These are phyloP conservation scores for Gephyroberyx darwinii DNA, from an alignment of 2,797 vertebrate genomes.

Conservation along the genomic window DNA sequence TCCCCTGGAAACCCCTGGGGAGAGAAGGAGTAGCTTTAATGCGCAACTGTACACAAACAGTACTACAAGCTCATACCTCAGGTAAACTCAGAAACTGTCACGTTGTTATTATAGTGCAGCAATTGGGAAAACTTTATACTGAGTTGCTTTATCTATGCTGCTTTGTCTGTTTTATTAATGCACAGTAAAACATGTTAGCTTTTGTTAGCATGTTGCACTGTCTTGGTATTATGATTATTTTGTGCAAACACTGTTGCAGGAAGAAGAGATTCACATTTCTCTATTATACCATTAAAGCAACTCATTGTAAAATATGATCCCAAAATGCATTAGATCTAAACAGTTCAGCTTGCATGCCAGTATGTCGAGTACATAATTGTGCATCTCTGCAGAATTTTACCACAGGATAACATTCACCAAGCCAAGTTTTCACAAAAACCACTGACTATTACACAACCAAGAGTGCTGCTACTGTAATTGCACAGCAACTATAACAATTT, in stretches of 20 bases:
- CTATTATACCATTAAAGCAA: neutral
- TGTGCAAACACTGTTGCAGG: neutral
- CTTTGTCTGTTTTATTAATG: neutral
- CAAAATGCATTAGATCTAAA: neutral
- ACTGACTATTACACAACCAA: constrained; percentile 29
- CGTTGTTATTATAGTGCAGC: neutral
- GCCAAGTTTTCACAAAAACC: constrained; percentile 32
- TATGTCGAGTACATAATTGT: neutral
- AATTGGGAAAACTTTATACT: neutral
- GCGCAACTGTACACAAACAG: constrained; percentile 24
- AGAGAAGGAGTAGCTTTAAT: constrained; percentile 61
- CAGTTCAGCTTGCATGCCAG: neutral
- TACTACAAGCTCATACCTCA: constrained; percentile 13
- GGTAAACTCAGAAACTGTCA: constrained; percentile 1
- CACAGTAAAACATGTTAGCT: neutral
- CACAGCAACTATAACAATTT: constrained; percentile 48
- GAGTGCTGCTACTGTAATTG: constrained; percentile 40
- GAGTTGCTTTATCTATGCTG: neutral
- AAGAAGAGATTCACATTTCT: neutral
- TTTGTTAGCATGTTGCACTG: neutral
- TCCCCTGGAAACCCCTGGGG: constrained; percentile 95
- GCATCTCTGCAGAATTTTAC: constrained; percentile 3
- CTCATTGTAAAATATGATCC: neutral
- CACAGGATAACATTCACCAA: constrained; percentile 12
- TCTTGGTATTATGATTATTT: neutral